Conservation (phyloP, 1,140 invertebrate genomes). For the Nephila pilipes region DNA sequence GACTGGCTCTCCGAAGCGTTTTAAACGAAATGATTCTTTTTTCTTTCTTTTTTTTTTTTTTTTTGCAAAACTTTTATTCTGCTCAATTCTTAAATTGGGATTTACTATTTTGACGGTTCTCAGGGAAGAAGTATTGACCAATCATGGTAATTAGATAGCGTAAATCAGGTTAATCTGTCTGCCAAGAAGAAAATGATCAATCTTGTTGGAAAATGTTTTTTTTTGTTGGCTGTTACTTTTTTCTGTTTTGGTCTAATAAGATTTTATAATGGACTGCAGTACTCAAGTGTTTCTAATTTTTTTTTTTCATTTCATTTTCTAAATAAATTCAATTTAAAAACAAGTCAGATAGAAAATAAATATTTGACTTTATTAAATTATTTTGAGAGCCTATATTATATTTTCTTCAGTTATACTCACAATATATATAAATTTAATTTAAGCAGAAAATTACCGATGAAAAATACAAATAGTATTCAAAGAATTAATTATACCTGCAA, state of each 20-base stretch:
- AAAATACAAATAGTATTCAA: too few species aligned
- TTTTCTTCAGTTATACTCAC: too few species aligned
- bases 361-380: background rate
- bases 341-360: background rate
- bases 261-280: background rate
- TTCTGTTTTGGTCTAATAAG: background rate
- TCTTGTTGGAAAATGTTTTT: background rate
- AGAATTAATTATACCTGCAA: too few species aligned
- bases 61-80: too few species aligned
- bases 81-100: too few species aligned
- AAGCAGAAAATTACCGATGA: too few species aligned
- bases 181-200: conserved; percentile 1
- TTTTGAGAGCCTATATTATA: too few species aligned
- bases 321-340: background rate
- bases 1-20: too few species aligned
- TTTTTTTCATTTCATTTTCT: background rate
- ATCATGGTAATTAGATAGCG: conserved; percentile 48
- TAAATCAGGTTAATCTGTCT: conserved; percentile 18
- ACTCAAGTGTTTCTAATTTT: too few species aligned
- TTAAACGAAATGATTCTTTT: too few species aligned
- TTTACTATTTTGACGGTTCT: background rate
- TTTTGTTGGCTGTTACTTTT: background rate
- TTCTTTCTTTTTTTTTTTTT: too few species aligned
- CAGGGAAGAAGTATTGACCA: conserved; percentile 11
- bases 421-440: too few species aligned